Conservation (phyloP, 2,888 invertebrate genomes). For the Stictocephala bisonia region DNA sequence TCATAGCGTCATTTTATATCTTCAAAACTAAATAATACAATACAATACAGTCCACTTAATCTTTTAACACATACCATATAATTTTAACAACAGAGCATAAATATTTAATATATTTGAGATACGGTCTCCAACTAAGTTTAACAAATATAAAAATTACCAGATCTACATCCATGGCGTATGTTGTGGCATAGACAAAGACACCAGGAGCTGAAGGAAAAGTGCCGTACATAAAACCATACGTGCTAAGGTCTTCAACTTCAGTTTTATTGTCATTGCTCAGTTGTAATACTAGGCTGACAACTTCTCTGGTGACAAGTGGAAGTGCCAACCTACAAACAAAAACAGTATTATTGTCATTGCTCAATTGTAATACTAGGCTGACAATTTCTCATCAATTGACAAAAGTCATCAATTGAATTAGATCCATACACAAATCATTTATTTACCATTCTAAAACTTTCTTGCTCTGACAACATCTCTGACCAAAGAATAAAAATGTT, state of each 20-base stretch:
- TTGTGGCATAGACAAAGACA: conserved; percentile 93
- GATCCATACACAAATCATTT: neutral
- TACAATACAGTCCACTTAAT: too few species aligned
- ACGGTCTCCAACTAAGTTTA: too few species aligned
- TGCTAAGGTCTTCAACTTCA: conserved; percentile 85
- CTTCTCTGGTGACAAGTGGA: conserved; percentile 88
- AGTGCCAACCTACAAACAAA: conserved; percentile 73
- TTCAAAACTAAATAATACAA: too few species aligned
- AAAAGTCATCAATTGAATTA: neutral
- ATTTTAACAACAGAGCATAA: too few species aligned
- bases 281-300: conserved; percentile 77
- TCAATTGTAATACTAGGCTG: conserved; percentile 75
- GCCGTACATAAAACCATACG: conserved; percentile 95
- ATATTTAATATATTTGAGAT: too few species aligned
- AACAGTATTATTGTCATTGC: conserved; percentile 72
- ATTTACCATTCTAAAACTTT: too few species aligned
- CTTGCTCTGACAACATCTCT: too few species aligned
- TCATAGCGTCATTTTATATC: too few species aligned
- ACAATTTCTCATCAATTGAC: conserved; percentile 79
- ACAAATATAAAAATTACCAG: conserved; percentile 75
- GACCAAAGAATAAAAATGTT: too few species aligned
- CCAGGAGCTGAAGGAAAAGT: conserved; percentile 96
- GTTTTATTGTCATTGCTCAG: conserved; percentile 74
- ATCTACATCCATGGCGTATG: conserved; percentile 88
- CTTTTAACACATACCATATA: too few species aligned